phyloP scores from a whole-genome alignment of 1,140 invertebrate genomes.

The Macrocentrus cingulum region DNA sequence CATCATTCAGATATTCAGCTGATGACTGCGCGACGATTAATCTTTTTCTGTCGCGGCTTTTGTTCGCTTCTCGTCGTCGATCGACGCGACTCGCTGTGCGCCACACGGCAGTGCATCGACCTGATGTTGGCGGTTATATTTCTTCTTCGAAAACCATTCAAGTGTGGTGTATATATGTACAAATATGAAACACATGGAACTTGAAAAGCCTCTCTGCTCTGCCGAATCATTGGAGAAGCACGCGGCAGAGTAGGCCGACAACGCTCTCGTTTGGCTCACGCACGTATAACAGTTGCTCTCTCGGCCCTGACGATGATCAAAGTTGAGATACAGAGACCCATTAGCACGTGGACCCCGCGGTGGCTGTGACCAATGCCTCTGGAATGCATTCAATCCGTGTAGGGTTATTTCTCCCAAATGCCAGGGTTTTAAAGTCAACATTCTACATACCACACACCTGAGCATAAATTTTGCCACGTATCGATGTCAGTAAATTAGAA shows the following conservation, averaged over 20 bases:
- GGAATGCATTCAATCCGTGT: slow-evolving; percentile 10
- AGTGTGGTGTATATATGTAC: not conserved
- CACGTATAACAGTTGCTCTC: too few relatives aligned
- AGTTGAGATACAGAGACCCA: too few relatives aligned
- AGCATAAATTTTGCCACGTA: too few relatives aligned
- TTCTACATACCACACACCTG: too few relatives aligned
- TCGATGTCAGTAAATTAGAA: too few relatives aligned
- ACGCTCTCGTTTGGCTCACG: too few relatives aligned
- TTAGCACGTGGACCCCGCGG: not conserved
- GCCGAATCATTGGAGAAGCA: too few relatives aligned
- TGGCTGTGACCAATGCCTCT: slow-evolving; percentile 14
- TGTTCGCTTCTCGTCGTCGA: slow-evolving; percentile 6
- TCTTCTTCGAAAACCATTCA: not conserved
- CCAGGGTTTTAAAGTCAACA: too few relatives aligned
- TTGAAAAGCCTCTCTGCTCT: not conserved
- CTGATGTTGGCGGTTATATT: not conserved
- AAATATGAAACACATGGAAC: too few relatives aligned
- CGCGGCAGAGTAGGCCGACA: too few relatives aligned
- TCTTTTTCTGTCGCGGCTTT: slow-evolving; percentile 2
- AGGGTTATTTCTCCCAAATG: too few relatives aligned
- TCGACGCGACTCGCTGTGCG: not conserved
- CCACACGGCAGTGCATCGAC: not conserved
- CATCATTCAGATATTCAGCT: slow-evolving; percentile 5
- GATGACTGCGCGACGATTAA: not conserved
- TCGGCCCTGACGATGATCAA: slow-evolving; percentile 3